These are phyloP conservation scores for Cladorhizidae sp. DNA, from an alignment of 37 sponge, comb jelly and placozoan species.

Conservation along the genomic window DNA sequence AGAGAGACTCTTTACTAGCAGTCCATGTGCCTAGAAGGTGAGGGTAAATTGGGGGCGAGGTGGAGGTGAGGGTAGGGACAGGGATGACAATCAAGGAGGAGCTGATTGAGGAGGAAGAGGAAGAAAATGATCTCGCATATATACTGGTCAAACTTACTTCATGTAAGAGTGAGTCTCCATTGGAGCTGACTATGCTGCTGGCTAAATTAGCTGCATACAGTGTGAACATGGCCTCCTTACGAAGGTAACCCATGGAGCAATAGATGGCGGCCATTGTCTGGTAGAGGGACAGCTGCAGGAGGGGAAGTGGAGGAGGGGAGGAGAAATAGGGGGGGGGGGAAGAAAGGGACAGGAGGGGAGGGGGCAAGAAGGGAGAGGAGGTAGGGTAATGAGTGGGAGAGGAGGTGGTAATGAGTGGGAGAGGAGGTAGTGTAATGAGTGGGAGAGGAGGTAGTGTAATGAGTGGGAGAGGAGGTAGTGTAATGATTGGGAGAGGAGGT, in stretches of 20 bases:
- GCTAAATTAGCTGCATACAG: constrained; percentile 36
- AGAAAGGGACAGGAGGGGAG: too few species aligned
- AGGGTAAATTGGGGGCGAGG: neutral
- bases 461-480: too few species aligned
- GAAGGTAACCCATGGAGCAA: constrained; percentile 26
- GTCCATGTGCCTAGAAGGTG: constrained; percentile 7
- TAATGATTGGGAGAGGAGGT: too few species aligned
- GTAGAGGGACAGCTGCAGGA: constrained; percentile 18
- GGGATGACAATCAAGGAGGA: constrained; percentile 30
- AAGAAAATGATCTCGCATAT: neutral
- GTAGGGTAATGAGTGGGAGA: too few species aligned
- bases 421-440: too few species aligned
- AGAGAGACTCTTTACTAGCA: constrained; percentile 15
- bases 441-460: too few species aligned
- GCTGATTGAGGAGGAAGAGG: constrained; percentile 33
- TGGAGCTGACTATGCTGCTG: neutral
- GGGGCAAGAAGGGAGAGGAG: too few species aligned
- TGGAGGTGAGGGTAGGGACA: constrained; percentile 27
- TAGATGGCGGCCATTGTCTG: constrained; percentile 23
- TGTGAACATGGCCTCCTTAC: constrained; percentile 47
- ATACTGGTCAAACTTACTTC: constrained; percentile 1
- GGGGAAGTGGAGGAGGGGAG: neutral
- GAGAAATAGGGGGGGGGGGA: neutral
- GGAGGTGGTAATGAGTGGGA: too few species aligned
- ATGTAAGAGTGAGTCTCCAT: neutral